Base-by-base conservation (phyloP, 1,140 invertebrate genomes). In the Atopsyche davidsoni region DNA sequence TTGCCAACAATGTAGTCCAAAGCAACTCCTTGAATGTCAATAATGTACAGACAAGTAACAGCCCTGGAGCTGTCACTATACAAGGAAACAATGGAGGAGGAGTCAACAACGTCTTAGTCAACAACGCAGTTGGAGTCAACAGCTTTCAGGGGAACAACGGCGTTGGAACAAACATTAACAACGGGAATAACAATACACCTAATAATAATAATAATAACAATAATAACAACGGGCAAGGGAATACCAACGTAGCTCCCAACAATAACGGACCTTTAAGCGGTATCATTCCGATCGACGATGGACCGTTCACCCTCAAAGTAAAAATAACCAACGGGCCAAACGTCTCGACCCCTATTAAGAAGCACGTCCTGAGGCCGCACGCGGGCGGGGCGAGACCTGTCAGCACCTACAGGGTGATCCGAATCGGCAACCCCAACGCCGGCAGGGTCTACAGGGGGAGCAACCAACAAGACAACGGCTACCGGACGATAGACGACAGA, bases 381-480 rank as follows among this genome's bases (percentile, higher is more conserved):
- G n/a, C 43, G 36, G 46, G 41, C 46, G 41, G 46, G 41, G n/a
- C n/a, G n/a, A n/a, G n/a, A n/a, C n/a, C n/a, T n/a, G n/a, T n/a
- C n/a, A 41, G 18, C 19, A 21, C 49, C 16, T 38, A 52, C 24
- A 43, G 48, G 35, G 38, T 44, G 16, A 24, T 44, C 14, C 34
- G 45, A 16, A 9, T 9, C 25, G 23, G 11, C 39, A 40, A 28
- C 14, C 22, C 17, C 19, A 13, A 53, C 13, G 53, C 61, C 46
- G 35, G 32, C 9, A 43, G 59, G 19, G 22, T 62, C 56, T 13
- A 40, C 55, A 25, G 34, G 34, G 40, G 53, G 53, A 40, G 58
- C 51, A 45, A 48, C n/a, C 14, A 32, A 43, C 18, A 35, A n/a
- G 14, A 22, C 23, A 31, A 28, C 34, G 38, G 22, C 10, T 55